Evolutionary conservation across 2,113 vertebrate species (phyloP), one percentile per base, ranked within the genome.

Genomic region (Colaptes auratus): DNA sequence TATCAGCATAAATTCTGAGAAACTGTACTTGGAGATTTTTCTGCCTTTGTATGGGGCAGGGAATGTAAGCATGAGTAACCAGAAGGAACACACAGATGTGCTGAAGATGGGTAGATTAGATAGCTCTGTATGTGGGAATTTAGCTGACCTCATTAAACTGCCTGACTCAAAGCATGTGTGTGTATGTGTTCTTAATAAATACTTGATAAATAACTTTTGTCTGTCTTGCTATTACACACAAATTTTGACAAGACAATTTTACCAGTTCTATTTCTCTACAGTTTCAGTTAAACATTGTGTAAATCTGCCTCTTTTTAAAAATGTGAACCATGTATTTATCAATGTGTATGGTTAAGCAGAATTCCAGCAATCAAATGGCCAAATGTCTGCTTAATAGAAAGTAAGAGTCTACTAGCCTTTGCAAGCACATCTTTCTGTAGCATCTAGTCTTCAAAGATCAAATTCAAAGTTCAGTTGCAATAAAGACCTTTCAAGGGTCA

Each of bases 81-180:
- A 4, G 25, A n/a, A 80, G 19, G 44, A 28, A 27, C 10, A 12
- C 24, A 15, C 8, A 28, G 33, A 9, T 56, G 58, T 82, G 42
- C 13, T 72, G 6, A 58, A 42, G 15, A 15, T 58, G 39, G 30
- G 25, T 18, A 9, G 25, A 35, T 56, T 25, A 4, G 0, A 0
- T 21, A 46, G 44, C 59, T 69, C 15, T 65, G 39, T 7, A 3
- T 1, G 1, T 0, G 7, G 58, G 39, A 24, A 53, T 23, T 81
- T 18, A 24, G 35, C 1, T 0, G 0, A 6, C 25, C 10, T 24
- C 3, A 1, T 44, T 21, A 14, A 18, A 5, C 10, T 2, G 1
- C 55, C 63, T 70, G 35, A 44, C 24, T 9, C 48, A 0, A 0
- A 0, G 1, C 7, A 11, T 48, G 66, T 4, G 14, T n/a, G 7